Base-by-base conservation (phyloP, 2,888 invertebrate species). In the Neelides folsomi region DNA sequence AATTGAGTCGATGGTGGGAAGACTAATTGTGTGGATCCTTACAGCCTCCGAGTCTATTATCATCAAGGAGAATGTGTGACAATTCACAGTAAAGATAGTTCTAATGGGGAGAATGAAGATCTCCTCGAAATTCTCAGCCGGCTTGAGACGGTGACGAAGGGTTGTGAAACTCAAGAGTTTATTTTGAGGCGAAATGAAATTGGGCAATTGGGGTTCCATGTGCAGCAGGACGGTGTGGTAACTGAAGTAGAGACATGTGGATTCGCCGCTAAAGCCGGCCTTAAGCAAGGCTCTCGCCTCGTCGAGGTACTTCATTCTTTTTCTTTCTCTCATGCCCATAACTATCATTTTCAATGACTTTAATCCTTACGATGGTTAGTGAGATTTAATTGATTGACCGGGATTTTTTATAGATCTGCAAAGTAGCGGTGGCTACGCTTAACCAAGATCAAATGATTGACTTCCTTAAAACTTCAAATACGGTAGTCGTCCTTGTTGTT, bases 381-480 rank as follows among this genome's bases (percentile, higher is more conserved):
- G 39, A n/a, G 15, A 5, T n/a, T 46, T 19, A 16, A 18, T 40
- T 15, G 40, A 18, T 40, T 40, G 40, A 40, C 16, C 15, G 18
- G 15, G 40, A 16, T 15, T 46, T 12, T 8, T 39, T 27, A 27
- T 20, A 73, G 72, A 86, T 88, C 65, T 87, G 87, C 67, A 85
- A 86, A 69, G 83, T 89, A 18, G 87, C 89, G 34, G 86, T 90
- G 27, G 83, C 86, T 4, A 90, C 90, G 1, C 73, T 93, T 57
- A 83, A 82, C 35, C 88, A 92, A 71, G 89, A 90, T 68, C 86
- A 89, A 71, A 88, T 93, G 80, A 87, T 92, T 35, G 92, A 92
- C 71, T 73, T 92, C 61, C 74, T 94, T 54, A 86, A 90, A 72
- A 92, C 89, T 0, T 88, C 89, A 5, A 80, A 82, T 57, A 82